Evolutionary conservation across 2,888 invertebrate species (phyloP).

Genomic region (Aphodius granarius): DNA sequence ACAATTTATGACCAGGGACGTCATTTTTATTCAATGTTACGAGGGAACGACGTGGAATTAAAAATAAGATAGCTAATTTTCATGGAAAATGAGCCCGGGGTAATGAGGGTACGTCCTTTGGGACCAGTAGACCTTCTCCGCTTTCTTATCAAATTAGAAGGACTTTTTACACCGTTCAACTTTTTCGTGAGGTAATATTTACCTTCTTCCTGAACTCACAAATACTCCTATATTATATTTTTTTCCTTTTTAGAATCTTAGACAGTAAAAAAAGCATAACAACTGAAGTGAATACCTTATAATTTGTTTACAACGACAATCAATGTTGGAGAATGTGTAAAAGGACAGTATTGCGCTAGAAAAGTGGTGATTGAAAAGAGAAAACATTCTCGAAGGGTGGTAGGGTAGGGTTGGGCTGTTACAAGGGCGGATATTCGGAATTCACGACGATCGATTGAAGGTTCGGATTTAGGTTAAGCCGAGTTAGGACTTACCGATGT

Average conservation of each 20-base stretch:
- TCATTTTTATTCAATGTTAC: neutral
- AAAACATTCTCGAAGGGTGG: neutral
- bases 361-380: neutral
- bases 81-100: neutral
- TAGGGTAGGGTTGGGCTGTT: neutral
- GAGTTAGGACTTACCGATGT: constrained; percentile 46
- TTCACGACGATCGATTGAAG: constrained; percentile 41
- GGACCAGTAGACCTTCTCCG: neutral
- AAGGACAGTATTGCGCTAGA: too few species aligned
- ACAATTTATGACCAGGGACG: neutral
- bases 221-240: neutral
- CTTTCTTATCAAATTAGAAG: neutral
- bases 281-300: neutral
- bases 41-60: neutral
- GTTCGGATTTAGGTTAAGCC: constrained; percentile 37
- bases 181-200: neutral
- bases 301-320: neutral
- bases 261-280: too few species aligned
- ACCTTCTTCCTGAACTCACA: neutral
- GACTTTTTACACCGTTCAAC: neutral
- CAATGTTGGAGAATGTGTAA: too few species aligned
- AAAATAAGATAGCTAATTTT: neutral
- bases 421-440: constrained; percentile 18
- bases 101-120: neutral
- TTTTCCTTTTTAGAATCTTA: too few species aligned